These are phyloP conservation scores for Protonibea diacanthus DNA, from an alignment of 2,797 vertebrate species.

Conservation along the genomic window DNA sequence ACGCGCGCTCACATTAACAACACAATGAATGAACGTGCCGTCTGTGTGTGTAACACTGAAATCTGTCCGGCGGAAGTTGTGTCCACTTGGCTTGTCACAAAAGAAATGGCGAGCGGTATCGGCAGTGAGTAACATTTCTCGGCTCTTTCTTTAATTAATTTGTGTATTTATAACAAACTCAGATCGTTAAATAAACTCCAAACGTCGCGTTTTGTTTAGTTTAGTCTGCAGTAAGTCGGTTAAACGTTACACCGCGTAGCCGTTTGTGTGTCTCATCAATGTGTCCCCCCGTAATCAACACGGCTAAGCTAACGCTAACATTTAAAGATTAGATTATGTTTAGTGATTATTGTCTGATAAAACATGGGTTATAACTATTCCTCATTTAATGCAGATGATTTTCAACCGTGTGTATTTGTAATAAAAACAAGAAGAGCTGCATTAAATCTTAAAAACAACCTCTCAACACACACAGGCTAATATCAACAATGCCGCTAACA, in stretches of 20 bases:
- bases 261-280: constrained; percentile 68
- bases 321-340: neutral
- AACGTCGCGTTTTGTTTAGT: rapidly evolving
- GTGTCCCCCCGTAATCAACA: constrained; percentile 68
- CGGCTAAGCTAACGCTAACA: constrained; percentile 63
- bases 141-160: neutral
- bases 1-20: no score
- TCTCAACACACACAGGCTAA: neutral
- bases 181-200: rapidly evolving
- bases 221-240: rapidly evolving
- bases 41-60: constrained; percentile 56
- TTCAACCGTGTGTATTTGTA: rapidly evolving
- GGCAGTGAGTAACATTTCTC: constrained; percentile 89
- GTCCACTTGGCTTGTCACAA: constrained; percentile 52
- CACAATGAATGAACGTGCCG: no score
- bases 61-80: constrained; percentile 74
- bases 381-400: rapidly evolving
- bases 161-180: rapidly evolving
- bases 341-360: neutral
- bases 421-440: neutral
- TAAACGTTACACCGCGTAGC: constrained; percentile 13
- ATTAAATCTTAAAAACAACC: neutral
- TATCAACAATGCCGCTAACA: constrained; percentile 26
- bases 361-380: rapidly evolving
- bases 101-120: constrained; percentile 91